Evolutionary conservation across 2,888 invertebrate genomes (phyloP).

Genomic region (Drosophila bunnanda): DNA sequence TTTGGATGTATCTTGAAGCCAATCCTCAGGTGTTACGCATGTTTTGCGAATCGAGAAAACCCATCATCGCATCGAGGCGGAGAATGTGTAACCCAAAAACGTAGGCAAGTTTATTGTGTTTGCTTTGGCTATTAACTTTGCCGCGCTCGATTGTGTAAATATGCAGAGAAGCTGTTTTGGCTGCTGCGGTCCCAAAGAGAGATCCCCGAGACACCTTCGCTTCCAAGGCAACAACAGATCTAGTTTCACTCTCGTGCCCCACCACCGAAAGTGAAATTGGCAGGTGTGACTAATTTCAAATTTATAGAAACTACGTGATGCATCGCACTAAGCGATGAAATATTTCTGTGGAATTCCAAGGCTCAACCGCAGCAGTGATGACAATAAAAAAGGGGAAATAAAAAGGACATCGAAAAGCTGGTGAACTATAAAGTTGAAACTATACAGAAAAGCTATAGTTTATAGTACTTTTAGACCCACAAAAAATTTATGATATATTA

Average conservation of each 20-base stretch:
- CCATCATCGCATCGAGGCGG: constrained; percentile 12
- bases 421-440: neutral
- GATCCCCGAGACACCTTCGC: constrained; percentile 33
- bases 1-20: constrained; percentile 29
- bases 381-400: neutral
- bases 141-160: constrained; percentile 58
- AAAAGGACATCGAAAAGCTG: neutral
- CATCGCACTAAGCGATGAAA: constrained; percentile 11
- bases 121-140: constrained; percentile 50
- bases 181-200: constrained; percentile 6
- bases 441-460: neutral
- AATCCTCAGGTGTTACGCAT: constrained; percentile 47
- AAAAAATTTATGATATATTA: too few relatives aligned
- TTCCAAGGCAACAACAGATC: constrained; percentile 42
- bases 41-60: constrained; percentile 46
- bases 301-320: constrained; percentile 38
- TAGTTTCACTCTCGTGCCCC: constrained; percentile 46
- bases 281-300: constrained; percentile 62
- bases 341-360: constrained; percentile 34
- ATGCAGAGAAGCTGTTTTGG: constrained; percentile 12
- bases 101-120: constrained; percentile 50
- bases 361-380: neutral
- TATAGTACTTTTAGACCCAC: too few relatives aligned
- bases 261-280: constrained; percentile 63
- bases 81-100: constrained; percentile 47